These are phyloP conservation scores for Acyrthosiphon pisum DNA, from an alignment of 1,140 invertebrate genomes.

Conservation along the genomic window DNA sequence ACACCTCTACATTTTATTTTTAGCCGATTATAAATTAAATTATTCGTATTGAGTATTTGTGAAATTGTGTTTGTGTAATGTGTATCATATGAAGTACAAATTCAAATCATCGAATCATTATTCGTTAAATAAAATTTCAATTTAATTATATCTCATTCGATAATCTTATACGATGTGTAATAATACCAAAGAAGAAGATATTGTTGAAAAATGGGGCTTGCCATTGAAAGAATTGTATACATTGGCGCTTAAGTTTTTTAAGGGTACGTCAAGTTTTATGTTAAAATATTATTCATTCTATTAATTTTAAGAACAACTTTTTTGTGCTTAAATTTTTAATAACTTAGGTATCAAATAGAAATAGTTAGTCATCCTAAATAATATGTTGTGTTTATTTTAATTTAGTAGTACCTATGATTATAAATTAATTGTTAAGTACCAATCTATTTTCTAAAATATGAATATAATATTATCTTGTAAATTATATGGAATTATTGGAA, in stretches of 20 bases:
- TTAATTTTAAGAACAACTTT: too few relatives aligned
- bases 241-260: conserved; percentile 85
- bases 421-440: too few relatives aligned
- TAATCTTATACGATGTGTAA: conserved; percentile 28
- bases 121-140: neutral
- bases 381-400: neutral
- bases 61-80: neutral
- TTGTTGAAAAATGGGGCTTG: conserved; percentile 69
- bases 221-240: conserved; percentile 82
- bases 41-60: neutral
- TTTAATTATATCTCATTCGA: neutral
- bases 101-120: neutral
- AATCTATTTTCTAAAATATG: too few relatives aligned
- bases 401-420: too few relatives aligned
- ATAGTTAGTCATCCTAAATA: neutral
- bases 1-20: neutral
- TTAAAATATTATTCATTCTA: neutral
- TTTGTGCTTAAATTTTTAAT: neutral
- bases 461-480: too few relatives aligned
- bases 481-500: neutral
- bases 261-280: conserved; percentile 71
- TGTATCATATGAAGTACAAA: neutral
- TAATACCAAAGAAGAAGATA: conserved; percentile 50
- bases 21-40: neutral
- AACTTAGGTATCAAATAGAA: neutral